Base-by-base conservation (phyloP, 1,140 invertebrate species). In the Bombus impatiens region DNA sequence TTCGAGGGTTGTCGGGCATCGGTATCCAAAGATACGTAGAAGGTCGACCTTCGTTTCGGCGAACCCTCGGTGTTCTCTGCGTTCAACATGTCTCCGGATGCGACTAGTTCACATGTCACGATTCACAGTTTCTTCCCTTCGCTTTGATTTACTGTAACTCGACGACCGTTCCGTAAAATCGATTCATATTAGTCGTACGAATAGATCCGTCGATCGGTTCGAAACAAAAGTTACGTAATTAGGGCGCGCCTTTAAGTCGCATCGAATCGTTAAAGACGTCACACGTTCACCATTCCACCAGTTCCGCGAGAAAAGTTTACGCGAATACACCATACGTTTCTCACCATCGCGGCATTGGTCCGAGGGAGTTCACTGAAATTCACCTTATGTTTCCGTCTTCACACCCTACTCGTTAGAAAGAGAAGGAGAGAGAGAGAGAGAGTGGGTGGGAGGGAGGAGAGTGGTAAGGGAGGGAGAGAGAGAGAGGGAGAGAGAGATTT, bases 1-100 rank as follows among this genome's bases (percentile, higher is more conserved):
- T 93, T 94, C 32, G 65, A 78, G 68, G 87, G 78, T 18, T 91
- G 92, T 18, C 92, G 94, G 28, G 88, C 28, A 57, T 94, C 92
- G 18, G 88, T 90, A 53, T 94, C 95, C 42, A 96, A 89, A 32
- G 95, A 93, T 25, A 96, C 95, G 93, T 96, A 96, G 83, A 96
- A 96, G 80, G 95, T 96, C 42, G 95, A 96, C 65, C 95, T 89
- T 77, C 95, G 91, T 82, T 95, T 95, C 32, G 95, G 95, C 62
- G 94, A 94, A 35, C 93, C 94, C 47, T 93, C 93, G 28, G 59
- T 78, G 47, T 89, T 91, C 78, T 93, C 92, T 47, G 78, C 71
- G 57, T 81, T 91, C 72, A 92, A 88, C 92, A 93, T 93, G 44
- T 82, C 86, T 82, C 8, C 68, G 68, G 18, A 53, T 35, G 13